phyloP scores from a whole-genome alignment of 2,113 vertebrate genomes.

The Festucalex cinctus region DNA sequence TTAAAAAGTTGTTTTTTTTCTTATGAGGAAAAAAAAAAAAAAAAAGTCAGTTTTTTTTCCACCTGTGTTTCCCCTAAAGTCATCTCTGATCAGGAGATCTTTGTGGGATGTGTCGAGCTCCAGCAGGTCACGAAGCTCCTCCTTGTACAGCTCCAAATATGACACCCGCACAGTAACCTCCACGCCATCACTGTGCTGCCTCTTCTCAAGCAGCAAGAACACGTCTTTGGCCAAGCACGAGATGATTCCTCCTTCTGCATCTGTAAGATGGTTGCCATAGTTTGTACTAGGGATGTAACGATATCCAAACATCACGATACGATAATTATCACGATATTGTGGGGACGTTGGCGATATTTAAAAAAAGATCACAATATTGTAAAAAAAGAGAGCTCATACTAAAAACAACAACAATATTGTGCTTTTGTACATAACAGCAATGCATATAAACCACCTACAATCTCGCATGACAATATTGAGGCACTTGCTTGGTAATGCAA shows the following conservation, averaged over 20 bases:
- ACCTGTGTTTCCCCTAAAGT: conserved; percentile 90
- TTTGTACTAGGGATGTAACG: too few species aligned
- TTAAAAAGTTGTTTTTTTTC: not conserved
- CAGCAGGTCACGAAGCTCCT: conserved; percentile 86
- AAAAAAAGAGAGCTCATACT: too few species aligned
- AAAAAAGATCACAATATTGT: too few species aligned
- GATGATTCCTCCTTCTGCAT: conserved; percentile 83
- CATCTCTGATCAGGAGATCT: conserved; percentile 84
- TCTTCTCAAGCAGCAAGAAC: conserved; percentile 79
- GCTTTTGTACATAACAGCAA: too few species aligned
- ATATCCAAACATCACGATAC: too few species aligned
- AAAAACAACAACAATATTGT: too few species aligned
- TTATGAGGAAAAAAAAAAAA: too few species aligned
- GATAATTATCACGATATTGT: too few species aligned
- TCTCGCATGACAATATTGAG: too few species aligned
- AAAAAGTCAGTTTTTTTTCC: not conserved
- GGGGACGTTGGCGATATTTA: too few species aligned
- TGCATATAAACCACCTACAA: too few species aligned
- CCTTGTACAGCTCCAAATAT: conserved; percentile 88
- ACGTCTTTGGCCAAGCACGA: conserved; percentile 83
- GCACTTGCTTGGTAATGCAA: too few species aligned
- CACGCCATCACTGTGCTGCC: conserved; percentile 32
- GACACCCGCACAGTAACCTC: conserved; percentile 78
- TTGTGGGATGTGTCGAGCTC: conserved; percentile 79
- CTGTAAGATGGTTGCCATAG: conserved; percentile 33